A percentile compares a stretch with the other conserved stretches of the same genome.
Evolutionary conservation across 2,888 invertebrate genomes (phyloP).

Genomic region (Lepidocyrtinus sp.): DNA sequence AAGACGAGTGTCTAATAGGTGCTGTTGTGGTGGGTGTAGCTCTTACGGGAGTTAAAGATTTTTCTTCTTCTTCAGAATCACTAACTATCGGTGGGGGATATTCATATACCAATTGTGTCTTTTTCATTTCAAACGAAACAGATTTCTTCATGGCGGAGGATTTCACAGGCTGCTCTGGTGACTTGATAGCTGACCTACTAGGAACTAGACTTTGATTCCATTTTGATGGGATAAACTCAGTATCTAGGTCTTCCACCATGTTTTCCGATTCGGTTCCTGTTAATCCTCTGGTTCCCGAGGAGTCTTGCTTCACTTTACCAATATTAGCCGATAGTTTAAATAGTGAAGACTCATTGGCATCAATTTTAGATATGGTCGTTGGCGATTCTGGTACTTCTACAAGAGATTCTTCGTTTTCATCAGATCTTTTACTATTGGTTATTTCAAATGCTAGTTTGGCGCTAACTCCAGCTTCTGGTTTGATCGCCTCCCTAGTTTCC

Average conservation of each 20-base stretch:
- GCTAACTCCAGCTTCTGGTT: constrained; percentile 39
- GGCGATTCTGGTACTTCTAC: neutral
- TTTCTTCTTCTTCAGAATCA: constrained; percentile 67
- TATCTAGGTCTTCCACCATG: constrained; percentile 25
- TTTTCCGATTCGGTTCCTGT: constrained; percentile 32
- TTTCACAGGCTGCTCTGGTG: constrained; percentile 60
- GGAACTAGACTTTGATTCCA: constrained; percentile 69
- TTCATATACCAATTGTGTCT: constrained; percentile 66
- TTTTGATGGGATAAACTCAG: constrained; percentile 67
- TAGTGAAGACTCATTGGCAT: neutral
- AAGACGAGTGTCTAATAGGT: neutral
- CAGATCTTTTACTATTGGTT: neutral
- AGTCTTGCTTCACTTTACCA: too few relatives aligned
- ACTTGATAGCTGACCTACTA: constrained; percentile 66
- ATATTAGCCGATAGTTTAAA: too few relatives aligned
- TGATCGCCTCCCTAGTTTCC: constrained; percentile 47
- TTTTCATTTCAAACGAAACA: constrained; percentile 68
- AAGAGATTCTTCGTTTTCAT: neutral
- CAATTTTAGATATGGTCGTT: neutral
- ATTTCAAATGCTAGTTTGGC: constrained; percentile 58
- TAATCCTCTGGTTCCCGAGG: neutral
- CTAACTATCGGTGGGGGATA: constrained; percentile 63
- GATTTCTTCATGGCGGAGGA: constrained; percentile 65
- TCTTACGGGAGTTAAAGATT: neutral
- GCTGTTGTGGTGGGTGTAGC: neutral